A percentile compares a stretch with the other conserved stretches of the same genome.
Conservation (phyloP, 1,140 invertebrate species). For the Trypoxylus dichotomus region DNA sequence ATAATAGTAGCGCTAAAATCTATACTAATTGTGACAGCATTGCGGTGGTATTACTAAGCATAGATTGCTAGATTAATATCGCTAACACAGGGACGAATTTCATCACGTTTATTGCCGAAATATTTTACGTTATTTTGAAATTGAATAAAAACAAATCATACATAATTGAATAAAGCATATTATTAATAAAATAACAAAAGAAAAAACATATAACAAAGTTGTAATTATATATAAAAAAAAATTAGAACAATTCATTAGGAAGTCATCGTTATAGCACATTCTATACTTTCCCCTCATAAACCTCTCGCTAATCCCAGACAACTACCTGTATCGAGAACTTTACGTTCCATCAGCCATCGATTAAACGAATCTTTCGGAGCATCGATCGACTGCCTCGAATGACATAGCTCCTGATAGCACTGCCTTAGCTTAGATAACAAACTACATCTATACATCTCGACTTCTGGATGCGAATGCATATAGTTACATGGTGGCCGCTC, state of each 20-base stretch:
- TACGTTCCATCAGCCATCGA: conserved; percentile 93
- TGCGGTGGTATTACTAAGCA: no score
- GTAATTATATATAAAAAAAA: neutral
- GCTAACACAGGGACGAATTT: no score
- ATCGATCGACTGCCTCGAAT: conserved; percentile 91
- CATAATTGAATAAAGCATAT: neutral
- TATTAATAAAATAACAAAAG: neutral
- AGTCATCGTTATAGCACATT: neutral
- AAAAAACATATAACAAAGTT: neutral
- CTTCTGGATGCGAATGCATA: conserved; percentile 91
- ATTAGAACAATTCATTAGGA: neutral
- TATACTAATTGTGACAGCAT: no score
- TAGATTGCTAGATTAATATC: no score
- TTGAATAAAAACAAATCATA: neutral
- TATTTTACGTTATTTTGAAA: no score
- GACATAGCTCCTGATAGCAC: conserved; percentile 93
- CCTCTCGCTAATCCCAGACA: neutral
- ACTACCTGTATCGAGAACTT: conserved; percentile 77
- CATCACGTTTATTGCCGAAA: no score
- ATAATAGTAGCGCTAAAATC: no score
- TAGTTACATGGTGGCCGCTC: conserved; percentile 80
- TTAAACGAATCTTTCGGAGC: conserved; percentile 96
- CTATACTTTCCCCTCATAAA: neutral
- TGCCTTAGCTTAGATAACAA: conserved; percentile 81
- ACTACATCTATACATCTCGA: conserved; percentile 79